These are phyloP conservation scores for Trachymyrmex septentrionalis DNA, from an alignment of 1,140 invertebrate genomes.

Conservation along the genomic window DNA sequence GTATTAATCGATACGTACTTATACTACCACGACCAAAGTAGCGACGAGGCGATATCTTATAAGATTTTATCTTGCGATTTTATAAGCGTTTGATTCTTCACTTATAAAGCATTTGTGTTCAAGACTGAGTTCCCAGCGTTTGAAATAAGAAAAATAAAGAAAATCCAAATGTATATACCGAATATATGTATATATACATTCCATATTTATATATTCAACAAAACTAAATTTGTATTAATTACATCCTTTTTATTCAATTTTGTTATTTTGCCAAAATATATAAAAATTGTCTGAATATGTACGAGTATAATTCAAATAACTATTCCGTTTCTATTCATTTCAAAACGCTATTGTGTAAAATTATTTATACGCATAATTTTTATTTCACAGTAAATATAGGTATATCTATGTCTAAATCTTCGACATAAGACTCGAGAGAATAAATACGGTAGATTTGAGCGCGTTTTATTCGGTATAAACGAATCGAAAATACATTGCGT, in stretches of 20 bases:
- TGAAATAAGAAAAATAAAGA: conserved; percentile 14
- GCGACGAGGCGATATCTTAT: conserved; percentile 60
- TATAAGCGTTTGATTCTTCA: conserved; percentile 48
- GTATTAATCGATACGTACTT: conserved; percentile 76
- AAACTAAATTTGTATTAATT: conserved; percentile 17
- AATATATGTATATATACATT: conserved; percentile 21
- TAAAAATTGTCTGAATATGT: conserved; percentile 10
- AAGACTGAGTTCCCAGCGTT: conserved; percentile 37
- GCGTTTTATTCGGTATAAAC: conserved; percentile 57
- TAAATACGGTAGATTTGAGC: conserved; percentile 41
- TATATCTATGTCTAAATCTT: conserved; percentile 15
- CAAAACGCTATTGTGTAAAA: conserved; percentile 5
- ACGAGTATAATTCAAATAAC: conserved; percentile 26
- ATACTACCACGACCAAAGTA: conserved; percentile 84
- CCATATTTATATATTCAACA: background rate
- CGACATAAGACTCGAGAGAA: conserved; percentile 3
- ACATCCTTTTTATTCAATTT: background rate
- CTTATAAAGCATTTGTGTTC: conserved; percentile 48
- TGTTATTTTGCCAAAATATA: background rate
- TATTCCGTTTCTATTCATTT: conserved; percentile 10
- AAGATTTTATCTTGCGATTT: conserved; percentile 34
- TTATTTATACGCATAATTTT: conserved; percentile 47
- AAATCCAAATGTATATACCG: conserved; percentile 28
- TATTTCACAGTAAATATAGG: conserved; percentile 24
- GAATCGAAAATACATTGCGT: conserved; percentile 34